Evolutionary conservation across 2,113 vertebrate genomes (phyloP).

Genomic region (Phaethornis superciliosus): DNA sequence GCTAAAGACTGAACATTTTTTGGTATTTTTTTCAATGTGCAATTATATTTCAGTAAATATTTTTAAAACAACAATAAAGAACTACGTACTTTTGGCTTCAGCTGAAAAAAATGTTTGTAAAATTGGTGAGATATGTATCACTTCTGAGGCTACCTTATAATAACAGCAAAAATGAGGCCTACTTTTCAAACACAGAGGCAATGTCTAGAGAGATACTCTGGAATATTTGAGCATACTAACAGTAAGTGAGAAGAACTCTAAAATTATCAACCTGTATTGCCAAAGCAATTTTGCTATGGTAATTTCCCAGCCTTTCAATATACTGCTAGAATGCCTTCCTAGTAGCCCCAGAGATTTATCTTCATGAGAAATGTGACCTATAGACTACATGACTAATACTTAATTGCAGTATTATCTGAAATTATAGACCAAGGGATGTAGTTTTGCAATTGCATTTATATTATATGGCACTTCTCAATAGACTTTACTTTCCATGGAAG

Average conservation of each 20-base stretch:
- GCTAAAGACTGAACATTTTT: background rate
- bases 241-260: background rate
- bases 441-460: background rate
- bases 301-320: background rate
- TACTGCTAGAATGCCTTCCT: background rate
- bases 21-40: background rate
- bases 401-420: background rate
- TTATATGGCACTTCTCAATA: rapidly evolving
- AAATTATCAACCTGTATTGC: background rate
- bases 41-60: background rate
- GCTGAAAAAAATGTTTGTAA: background rate
- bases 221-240: background rate
- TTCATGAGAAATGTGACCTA: background rate
- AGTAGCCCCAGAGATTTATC: background rate
- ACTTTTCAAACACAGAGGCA: background rate
- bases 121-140: background rate
- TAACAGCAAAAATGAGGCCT: background rate
- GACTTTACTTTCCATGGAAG: background rate
- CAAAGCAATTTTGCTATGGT: background rate
- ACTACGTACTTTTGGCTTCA: background rate
- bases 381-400: background rate
- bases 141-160: background rate
- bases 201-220: background rate
- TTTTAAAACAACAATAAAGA: background rate
- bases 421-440: background rate